Evolutionary conservation across 2,888 invertebrate genomes (phyloP), one percentile per base, ranked within the genome.

Genomic region (Caradrina clavipalpis): DNA sequence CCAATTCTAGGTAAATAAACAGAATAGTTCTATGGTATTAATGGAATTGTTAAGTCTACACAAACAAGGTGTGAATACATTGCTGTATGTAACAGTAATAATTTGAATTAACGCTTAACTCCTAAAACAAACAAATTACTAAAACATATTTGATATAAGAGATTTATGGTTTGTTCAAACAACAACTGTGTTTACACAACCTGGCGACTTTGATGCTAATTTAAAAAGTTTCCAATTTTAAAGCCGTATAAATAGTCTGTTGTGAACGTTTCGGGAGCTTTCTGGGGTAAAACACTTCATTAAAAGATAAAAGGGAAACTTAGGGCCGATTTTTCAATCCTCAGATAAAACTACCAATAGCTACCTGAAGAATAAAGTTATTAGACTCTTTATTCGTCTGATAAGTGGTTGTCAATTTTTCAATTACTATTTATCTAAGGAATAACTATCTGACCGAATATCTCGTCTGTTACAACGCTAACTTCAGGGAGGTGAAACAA

Each of bases 261-360:
- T 76, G 76, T 66, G 50, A 76, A 69, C 64, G 56, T 68, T 72
- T 71, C 60, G 67, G 80, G 69, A 76, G 72, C 66, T 69, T 80
- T 81, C 80, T 82, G 79, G 74, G 78, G 81, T 71, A 56, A 78
- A 87, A 84, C 78, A 86, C 85, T 89, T 89, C 80, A 87, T 90
- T 88, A 89, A 82, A 86, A 86, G 84, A 87, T 87, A 80, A 90
- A 89, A 86, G 86, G 80, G 59, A 84, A 89, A 86, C 80, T 85
- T 85, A n/a, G n/a, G n/a, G n/a, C n/a, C n/a, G n/a, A n/a, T n/a
- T n/a, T n/a, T n/a, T n/a, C n/a, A n/a, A n/a, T n/a, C n/a, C n/a
- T n/a, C n/a, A n/a, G n/a, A n/a, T n/a, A n/a, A n/a, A n/a, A n/a
- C n/a, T n/a, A n/a, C n/a, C n/a, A n/a, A n/a, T n/a, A n/a, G n/a